Base-by-base conservation (phyloP, 2,888 invertebrate genomes). In the Brenthis daphne region DNA sequence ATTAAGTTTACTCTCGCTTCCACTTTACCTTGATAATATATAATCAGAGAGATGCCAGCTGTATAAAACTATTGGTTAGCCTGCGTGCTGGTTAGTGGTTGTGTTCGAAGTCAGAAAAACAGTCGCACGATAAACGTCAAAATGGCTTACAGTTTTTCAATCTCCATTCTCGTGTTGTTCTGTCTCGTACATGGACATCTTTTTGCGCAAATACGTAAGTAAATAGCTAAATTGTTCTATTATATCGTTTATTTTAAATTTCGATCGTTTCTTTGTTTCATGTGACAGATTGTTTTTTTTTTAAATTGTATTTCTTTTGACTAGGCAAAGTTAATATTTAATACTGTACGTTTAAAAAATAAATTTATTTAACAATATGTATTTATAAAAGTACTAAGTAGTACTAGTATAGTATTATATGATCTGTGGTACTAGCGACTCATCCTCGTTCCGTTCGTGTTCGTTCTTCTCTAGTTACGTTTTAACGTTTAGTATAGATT, bases 201-300 rank as follows among this genome's bases (percentile, higher is more conserved):
- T n/a, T 75, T 80, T 13, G 84, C 84, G 73, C 67, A 84, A 68
- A 73, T 87, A 75, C 87, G 87, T 87, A 75, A 87, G 73, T 74
- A 43, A 63, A 67, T 69, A 60, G 37, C 56, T 33, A 24, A 54
- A 67, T 64, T 67, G 3, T 64, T 47, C 33, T 29, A 51, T 55
- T 67, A 14, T 16, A 14, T 6, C 4, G 3, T 60, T 60, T 60
- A 29, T 29, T 60, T 60, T 12, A 2, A 16, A 43, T 43, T 43
- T 43, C 37, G 8, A 43, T 43, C 2, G 37, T 43, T 43, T 43
- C 1, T 11, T 43, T 43, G 37, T 43, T 43, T 43, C 11, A 11
- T 43, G 37, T 43, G 37, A 43, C 37, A 43, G 6, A 20, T 20
- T 51, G 48, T 51, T 33, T 61, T 33, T 29, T 29, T 37, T 60